These are phyloP conservation scores for Pogonus chalceus DNA, from an alignment of 1,140 invertebrate species.

Conservation along the genomic window DNA sequence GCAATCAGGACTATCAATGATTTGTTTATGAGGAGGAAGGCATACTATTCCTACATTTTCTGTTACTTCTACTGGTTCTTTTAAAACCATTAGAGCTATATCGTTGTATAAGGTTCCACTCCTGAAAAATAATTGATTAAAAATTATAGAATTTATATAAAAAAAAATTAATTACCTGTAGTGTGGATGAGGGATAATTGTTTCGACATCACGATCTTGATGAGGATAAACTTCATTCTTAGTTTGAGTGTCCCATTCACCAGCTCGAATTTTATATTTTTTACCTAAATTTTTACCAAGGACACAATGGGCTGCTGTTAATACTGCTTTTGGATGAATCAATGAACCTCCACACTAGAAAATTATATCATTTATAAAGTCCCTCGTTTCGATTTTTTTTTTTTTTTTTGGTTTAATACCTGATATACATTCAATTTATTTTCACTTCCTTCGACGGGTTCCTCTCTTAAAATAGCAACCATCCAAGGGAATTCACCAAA, in stretches of 20 bases:
- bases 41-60: slow-evolving; percentile 65
- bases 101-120: slow-evolving; percentile 53
- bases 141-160: no score
- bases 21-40: slow-evolving; percentile 42
- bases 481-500: slow-evolving; percentile 77
- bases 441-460: slow-evolving; percentile 39
- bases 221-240: slow-evolving; percentile 58
- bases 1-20: slow-evolving; percentile 36
- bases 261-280: slow-evolving; percentile 50
- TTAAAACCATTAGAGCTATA: slow-evolving; percentile 52
- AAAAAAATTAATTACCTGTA: no score
- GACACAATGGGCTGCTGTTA: slow-evolving; percentile 62
- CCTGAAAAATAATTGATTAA: no score
- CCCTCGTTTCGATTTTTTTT: no score
- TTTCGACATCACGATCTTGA: slow-evolving; percentile 54
- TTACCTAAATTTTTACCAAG: slow-evolving; percentile 23
- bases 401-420: no score
- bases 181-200: slow-evolving; percentile 35
- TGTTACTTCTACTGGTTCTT: slow-evolving; percentile 41
- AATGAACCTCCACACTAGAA: slow-evolving; percentile 67
- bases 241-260: slow-evolving; percentile 74
- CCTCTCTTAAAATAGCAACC: slow-evolving; percentile 60
- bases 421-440: slow-evolving; percentile 55
- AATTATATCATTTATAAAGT: no score
- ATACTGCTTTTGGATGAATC: slow-evolving; percentile 56